These are phyloP conservation scores for Nomada ruficornis DNA, from an alignment of 2,888 invertebrate genomes.

Conservation along the genomic window DNA sequence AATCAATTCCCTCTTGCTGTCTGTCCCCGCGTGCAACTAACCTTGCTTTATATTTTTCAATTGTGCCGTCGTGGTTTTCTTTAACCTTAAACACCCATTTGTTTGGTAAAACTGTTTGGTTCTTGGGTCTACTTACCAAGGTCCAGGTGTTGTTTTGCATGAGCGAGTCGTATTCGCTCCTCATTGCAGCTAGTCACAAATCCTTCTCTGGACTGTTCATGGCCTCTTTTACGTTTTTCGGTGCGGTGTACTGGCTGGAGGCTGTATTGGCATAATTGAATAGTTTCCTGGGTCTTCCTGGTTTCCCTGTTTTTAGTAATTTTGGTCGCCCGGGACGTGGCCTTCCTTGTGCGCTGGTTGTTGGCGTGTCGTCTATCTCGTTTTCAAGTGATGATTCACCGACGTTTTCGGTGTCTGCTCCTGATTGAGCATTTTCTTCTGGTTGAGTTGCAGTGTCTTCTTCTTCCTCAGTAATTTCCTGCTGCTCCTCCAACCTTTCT, in stretches of 20 bases:
- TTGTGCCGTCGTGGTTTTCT: not conserved
- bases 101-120: not conserved
- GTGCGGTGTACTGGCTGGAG: not conserved
- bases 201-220: constrained; percentile 28
- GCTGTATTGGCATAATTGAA: not conserved
- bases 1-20: not conserved
- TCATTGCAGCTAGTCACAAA: constrained; percentile 13
- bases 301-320: constrained; percentile 80
- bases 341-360: not conserved
- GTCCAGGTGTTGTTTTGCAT: not conserved
- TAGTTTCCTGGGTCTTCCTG: constrained; percentile 72
- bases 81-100: not conserved
- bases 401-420: not conserved
- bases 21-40: not conserved
- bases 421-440: not conserved
- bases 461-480: not conserved
- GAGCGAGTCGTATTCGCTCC: not conserved
- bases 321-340: constrained; percentile 46
- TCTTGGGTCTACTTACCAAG: not conserved
- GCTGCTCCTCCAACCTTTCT: not conserved
- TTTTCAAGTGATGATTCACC: constrained; percentile 34
- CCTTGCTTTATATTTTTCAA: not conserved
- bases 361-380: not conserved
- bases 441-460: not conserved
- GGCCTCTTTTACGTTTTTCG: constrained; percentile 29